Percentiles rank a stretch among this genome's conserved stretches.
These are phyloP conservation scores for Hetaerina americana DNA, from an alignment of 1,140 invertebrate genomes.

Conservation along the genomic window DNA sequence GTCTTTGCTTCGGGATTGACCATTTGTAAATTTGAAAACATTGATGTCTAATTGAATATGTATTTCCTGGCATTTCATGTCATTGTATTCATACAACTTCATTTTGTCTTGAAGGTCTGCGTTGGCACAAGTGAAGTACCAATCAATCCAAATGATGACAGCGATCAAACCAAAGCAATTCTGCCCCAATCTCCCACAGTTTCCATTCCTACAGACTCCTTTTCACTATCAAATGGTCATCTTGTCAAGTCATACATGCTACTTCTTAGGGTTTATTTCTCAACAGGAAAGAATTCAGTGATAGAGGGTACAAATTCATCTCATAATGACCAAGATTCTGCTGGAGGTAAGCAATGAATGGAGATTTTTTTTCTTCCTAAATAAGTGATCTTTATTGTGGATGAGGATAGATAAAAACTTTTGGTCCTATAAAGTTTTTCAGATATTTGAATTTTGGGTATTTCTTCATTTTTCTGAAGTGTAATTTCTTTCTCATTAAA, in stretches of 20 bases:
- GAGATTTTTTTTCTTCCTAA: too few species aligned
- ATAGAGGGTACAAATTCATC: not conserved
- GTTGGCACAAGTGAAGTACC: constrained; percentile 64
- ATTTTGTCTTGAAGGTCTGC: constrained; percentile 30
- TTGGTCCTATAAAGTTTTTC: too few species aligned
- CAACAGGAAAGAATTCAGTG: constrained; percentile 10
- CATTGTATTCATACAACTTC: not conserved
- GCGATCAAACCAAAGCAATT: constrained; percentile 32
- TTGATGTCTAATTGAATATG: not conserved
- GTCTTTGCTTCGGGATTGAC: too few species aligned
- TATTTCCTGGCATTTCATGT: not conserved
- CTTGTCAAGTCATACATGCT: constrained; percentile 80
- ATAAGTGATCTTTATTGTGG: too few species aligned
- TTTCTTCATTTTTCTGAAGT: too few species aligned
- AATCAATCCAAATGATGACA: constrained; percentile 62
- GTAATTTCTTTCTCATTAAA: too few species aligned
- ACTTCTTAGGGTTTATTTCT: constrained; percentile 53
- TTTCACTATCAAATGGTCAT: constrained; percentile 66
- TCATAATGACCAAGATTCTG: not conserved
- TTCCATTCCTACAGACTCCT: constrained; percentile 71
- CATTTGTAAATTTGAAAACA: too few species aligned
- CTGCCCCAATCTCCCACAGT: constrained; percentile 54
- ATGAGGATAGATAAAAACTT: too few species aligned
- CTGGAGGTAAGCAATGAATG: not conserved
- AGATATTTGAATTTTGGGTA: too few species aligned